Evolutionary conservation across 2,888 invertebrate species (phyloP), one percentile per base, ranked within the genome.

Genomic region (Bruchidius siliquastri): DNA sequence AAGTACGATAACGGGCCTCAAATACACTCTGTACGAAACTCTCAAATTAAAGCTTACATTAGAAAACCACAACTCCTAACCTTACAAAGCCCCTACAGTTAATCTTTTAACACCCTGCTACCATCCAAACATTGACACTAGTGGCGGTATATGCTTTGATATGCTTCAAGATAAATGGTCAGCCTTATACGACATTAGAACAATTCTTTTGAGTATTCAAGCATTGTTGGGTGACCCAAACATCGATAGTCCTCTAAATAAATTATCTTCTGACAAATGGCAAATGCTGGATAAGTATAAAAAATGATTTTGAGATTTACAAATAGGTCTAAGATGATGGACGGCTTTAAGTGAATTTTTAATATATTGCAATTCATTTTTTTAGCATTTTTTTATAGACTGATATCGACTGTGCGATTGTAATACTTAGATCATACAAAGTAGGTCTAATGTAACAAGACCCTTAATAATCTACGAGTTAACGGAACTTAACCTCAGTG

Each of bases 121-220:
- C 88, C 98, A 98, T 86, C 98, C 98, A 0, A 98, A 98, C 84
- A 96, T 98, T 67, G 98, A 98, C 86, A 88, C 90, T 21, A 90
- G 90, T 73, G 92, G 92, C 77, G 94, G 96, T 86, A 98, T 98
- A 86, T 98, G 98, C 87, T 89, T 98, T 84, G 98, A 98, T 86
- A 98, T 98, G 84, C 88, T 98, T 78, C 97, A 97, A 87, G 98
- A 98, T 83, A 97, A 98, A 85, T 98, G 98, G 98, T 97, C 97
- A 72, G 98, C 98, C 0, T 87, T 97, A 74, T 97, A 97, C 83
- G 98, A 98, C 87, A 96, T 98, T 8, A 91, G 97, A 83, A 97
- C 97, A 69, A 94, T 98, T 81, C 89, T 98, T 77, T 88, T 98
- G 75, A 98, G 98, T 49, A 95, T 98, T 84, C 98, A 98, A 86